A percentile compares a stretch with the other conserved stretches of the same genome.
These are phyloP conservation scores for Cataglyphis cursor DNA, from an alignment of 2,888 invertebrate species.

Conservation along the genomic window DNA sequence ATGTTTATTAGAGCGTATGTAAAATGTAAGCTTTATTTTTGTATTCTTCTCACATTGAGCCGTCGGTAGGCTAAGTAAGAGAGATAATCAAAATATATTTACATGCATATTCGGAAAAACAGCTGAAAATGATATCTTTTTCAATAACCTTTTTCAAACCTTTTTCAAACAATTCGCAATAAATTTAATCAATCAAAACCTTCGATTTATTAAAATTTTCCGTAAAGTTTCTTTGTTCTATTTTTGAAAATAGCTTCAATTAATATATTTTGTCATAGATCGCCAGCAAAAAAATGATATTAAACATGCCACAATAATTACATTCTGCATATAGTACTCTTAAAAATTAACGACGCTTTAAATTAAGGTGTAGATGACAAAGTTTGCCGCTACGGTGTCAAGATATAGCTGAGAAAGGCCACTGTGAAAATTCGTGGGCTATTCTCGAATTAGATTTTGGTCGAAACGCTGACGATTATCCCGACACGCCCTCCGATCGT, in stretches of 20 bases:
- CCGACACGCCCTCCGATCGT: conserved; percentile 60
- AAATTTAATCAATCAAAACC: not conserved
- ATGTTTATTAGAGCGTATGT: not conserved
- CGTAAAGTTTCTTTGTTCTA: not conserved
- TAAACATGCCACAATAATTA: conserved; percentile 6
- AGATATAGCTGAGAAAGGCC: not conserved
- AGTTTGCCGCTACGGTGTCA: not conserved
- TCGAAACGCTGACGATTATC: conserved; percentile 21
- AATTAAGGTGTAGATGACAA: conserved; percentile 14
- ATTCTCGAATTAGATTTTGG: conserved; percentile 6
- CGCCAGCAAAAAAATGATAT: not conserved
- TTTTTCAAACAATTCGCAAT: not conserved
- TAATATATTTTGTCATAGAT: not conserved
- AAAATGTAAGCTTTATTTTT: not conserved
- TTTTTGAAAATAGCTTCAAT: not conserved
- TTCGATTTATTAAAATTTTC: not conserved
- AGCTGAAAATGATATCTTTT: not conserved
- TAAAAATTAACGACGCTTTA: conserved; percentile 1
- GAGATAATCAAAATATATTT: not conserved
- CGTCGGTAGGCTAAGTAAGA: not conserved
- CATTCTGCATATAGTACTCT: not conserved
- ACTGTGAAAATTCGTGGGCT: conserved; percentile 5
- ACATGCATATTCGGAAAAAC: not conserved
- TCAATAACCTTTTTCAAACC: no score
- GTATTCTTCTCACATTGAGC: no score